Conservation (phyloP, 2,113 vertebrate genomes). For the Odobenus rosmarus region DNA sequence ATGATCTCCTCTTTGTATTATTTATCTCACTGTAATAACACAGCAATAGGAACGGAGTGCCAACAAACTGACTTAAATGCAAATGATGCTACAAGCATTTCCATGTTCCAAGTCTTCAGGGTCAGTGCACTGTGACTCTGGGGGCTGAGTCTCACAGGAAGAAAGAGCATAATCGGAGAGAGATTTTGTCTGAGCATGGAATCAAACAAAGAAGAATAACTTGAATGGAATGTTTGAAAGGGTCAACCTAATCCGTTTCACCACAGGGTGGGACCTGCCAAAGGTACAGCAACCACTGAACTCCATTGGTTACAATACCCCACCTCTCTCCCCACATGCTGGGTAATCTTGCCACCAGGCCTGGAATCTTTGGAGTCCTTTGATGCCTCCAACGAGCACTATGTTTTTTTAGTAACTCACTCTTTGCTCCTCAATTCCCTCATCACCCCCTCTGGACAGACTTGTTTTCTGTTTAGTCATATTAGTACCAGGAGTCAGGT, state of each 20-base stretch:
- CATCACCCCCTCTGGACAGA: neutral
- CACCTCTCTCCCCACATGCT: neutral
- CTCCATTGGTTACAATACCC: neutral
- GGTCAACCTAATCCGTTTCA: slow-evolving; percentile 5
- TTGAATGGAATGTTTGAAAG: slow-evolving; percentile 42
- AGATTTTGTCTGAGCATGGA: neutral
- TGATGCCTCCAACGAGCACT: neutral
- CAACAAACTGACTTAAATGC: neutral
- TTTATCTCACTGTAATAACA: neutral
- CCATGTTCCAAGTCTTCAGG: neutral
- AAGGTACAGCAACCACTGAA: neutral
- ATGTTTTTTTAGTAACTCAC: neutral
- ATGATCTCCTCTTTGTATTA: too few relatives aligned
- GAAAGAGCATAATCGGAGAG: neutral
- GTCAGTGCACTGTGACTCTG: neutral
- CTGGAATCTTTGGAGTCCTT: neutral
- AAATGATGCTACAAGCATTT: neutral
- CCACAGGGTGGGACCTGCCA: neutral
- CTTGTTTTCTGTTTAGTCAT: neutral
- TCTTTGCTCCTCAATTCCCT: neutral
- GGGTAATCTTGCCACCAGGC: neutral
- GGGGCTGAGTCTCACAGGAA: neutral
- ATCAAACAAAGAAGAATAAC: slow-evolving; percentile 4
- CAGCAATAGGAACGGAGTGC: neutral
- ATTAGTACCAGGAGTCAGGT: neutral